These are phyloP conservation scores for Paradoxurus hermaphroditus DNA, from an alignment of 2,113 vertebrate species.

Conservation along the genomic window DNA sequence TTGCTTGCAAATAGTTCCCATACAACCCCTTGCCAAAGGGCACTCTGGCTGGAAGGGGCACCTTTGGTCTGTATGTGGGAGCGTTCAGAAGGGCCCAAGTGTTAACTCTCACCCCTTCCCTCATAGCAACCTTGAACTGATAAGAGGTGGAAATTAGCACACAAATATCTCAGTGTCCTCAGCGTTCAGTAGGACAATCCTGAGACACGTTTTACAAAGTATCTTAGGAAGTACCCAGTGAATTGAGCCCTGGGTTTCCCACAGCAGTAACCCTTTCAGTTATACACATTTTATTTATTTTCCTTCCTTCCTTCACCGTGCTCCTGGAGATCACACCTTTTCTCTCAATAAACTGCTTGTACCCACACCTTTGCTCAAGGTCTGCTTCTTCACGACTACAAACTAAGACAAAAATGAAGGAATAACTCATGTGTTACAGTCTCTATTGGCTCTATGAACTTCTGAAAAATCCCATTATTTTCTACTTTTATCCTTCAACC, in stretches of 20 bases:
- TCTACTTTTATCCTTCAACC: not conserved
- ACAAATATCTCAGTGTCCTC: constrained; percentile 1
- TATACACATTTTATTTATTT: not conserved
- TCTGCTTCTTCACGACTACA: not conserved
- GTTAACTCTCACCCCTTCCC: not conserved
- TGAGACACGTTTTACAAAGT: not conserved
- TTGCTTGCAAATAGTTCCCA: constrained; percentile 1
- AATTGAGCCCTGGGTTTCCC: not conserved
- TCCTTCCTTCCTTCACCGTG: not conserved
- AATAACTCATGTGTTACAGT: not conserved
- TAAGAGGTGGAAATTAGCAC: not conserved
- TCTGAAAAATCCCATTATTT: not conserved
- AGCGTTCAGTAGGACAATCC: not conserved
- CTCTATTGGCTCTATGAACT: not conserved
- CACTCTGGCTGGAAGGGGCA: not conserved
- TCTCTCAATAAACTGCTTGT: not conserved
- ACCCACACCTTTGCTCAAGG: not conserved
- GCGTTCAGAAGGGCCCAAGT: not conserved
- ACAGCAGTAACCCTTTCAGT: not conserved
- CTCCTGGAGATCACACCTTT: not conserved
- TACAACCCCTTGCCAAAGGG: not conserved
- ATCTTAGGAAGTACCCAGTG: not conserved
- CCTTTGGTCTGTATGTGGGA: not conserved
- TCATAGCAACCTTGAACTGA: not conserved
- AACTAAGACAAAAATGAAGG: not conserved